phyloP scores from a whole-genome alignment of 2,797 vertebrate genomes.

The Chanos chanos region DNA sequence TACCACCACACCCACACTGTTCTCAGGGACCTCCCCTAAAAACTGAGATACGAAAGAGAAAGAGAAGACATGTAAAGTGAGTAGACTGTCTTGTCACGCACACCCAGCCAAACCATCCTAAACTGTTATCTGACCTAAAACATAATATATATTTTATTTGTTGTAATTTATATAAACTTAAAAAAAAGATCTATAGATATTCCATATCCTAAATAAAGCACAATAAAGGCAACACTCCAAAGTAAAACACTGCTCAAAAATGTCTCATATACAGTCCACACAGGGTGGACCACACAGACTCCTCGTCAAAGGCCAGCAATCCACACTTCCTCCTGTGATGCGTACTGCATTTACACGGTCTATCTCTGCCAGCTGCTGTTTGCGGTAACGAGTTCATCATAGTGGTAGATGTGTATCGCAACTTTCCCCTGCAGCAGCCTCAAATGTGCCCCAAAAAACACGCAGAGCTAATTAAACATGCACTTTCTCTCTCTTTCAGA shows the following conservation, averaged over 20 bases:
- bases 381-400: slow-evolving; percentile 65
- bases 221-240: too few relatives aligned
- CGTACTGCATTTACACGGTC: slow-evolving; percentile 37
- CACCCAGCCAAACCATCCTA: background rate
- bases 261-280: background rate
- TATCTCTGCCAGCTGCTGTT: slow-evolving; percentile 64
- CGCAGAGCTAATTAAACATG: background rate
- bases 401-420: slow-evolving; percentile 54
- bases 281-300: slow-evolving; percentile 7
- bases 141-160: too few relatives aligned
- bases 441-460: slow-evolving; percentile 10
- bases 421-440: slow-evolving; percentile 27
- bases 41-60: slow-evolving; percentile 67
- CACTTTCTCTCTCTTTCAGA: too few relatives aligned
- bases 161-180: too few relatives aligned
- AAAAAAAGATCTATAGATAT: too few relatives aligned
- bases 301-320: slow-evolving; percentile 38
- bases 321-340: slow-evolving; percentile 13
- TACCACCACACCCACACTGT: slow-evolving; percentile 86
- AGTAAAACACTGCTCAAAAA: too few relatives aligned
- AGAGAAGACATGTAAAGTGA: background rate
- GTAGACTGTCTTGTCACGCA: background rate
- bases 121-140: too few relatives aligned
- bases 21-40: slow-evolving; percentile 90
- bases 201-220: too few relatives aligned